phyloP scores from a whole-genome alignment of 2,797 vertebrate species.

The Nyctibius grandis region DNA sequence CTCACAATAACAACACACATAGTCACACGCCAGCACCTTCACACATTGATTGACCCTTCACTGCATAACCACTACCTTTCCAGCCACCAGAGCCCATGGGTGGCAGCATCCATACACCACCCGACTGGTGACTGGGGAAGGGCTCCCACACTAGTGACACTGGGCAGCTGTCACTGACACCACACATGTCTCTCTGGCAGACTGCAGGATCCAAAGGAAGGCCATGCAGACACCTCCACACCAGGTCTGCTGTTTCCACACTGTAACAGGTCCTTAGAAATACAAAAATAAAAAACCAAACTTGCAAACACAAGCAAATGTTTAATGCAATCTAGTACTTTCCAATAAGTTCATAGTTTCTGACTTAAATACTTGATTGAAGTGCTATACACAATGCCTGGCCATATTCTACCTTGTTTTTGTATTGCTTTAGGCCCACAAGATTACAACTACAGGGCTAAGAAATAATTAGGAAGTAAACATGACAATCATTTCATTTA shows the following conservation, averaged over 20 bases:
- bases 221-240: background rate
- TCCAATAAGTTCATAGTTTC: background rate
- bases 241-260: background rate
- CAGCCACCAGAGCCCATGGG: fast-evolving
- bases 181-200: background rate
- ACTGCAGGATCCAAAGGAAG: background rate
- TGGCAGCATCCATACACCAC: fast-evolving
- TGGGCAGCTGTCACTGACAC: fast-evolving
- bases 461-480: background rate
- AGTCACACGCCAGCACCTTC: fast-evolving
- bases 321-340: background rate
- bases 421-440: background rate
- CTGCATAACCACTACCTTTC: background rate
- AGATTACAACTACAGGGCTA: background rate
- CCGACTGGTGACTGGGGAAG: fast-evolving
- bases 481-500: background rate
- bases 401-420: background rate
- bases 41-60: background rate
- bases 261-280: fast-evolving
- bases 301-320: background rate
- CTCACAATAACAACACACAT: background rate
- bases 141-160: fast-evolving
- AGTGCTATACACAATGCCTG: background rate
- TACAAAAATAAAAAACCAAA: background rate
- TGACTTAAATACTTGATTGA: background rate